These are phyloP conservation scores for Conopomorpha cramerella DNA, from an alignment of 1,140 invertebrate genomes.

Conservation along the genomic window DNA sequence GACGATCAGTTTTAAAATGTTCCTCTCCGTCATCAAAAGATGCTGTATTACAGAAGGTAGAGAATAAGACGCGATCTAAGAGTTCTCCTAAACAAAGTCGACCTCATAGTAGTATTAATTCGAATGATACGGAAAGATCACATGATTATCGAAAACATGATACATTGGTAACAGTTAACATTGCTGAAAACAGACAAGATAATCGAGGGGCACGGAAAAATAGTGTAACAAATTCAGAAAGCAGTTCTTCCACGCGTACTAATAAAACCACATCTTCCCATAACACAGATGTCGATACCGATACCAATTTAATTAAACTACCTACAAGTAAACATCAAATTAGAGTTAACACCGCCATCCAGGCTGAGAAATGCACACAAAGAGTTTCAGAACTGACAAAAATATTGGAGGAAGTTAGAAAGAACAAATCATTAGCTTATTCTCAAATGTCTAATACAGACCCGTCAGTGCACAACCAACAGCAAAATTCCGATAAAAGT, in stretches of 20 bases:
- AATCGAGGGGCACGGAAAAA: too few relatives aligned
- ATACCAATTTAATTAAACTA: constrained; percentile 34
- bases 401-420: constrained; percentile 60
- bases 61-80: constrained; percentile 9
- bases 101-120: not conserved
- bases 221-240: too few relatives aligned
- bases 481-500: constrained; percentile 25
- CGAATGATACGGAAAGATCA: too few relatives aligned
- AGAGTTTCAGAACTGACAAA: constrained; percentile 58
- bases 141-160: too few relatives aligned
- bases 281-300: constrained; percentile 14
- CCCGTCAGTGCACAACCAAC: constrained; percentile 29
- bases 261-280: not conserved
- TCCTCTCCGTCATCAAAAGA: too few relatives aligned
- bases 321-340: constrained; percentile 46
- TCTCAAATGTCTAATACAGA: constrained; percentile 41
- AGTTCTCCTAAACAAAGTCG: constrained; percentile 14
- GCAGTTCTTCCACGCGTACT: not conserved
- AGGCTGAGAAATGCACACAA: constrained; percentile 59
- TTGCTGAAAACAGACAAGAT: too few relatives aligned
- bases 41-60: not conserved
- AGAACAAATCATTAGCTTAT: constrained; percentile 53
- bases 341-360: constrained; percentile 52
- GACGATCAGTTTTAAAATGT: too few relatives aligned
- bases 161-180: too few relatives aligned